phyloP scores from a whole-genome alignment of 2,888 invertebrate genomes.

The Drosophila ezoana region DNA sequence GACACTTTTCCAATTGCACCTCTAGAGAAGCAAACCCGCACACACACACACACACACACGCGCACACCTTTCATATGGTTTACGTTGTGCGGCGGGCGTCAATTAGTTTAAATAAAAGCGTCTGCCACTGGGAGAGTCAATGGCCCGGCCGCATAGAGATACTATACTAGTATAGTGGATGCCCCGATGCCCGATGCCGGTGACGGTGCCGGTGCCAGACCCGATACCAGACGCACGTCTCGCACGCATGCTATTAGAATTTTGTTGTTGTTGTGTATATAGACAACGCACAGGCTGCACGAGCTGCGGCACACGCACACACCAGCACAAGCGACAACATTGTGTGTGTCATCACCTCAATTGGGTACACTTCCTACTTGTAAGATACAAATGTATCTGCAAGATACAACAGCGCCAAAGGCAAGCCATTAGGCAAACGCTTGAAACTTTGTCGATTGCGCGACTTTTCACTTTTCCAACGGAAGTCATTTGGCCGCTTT shows the following conservation, averaged over 20 bases:
- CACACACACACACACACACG: slow-evolving; percentile 62
- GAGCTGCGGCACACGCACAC: neutral
- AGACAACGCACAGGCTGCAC: neutral
- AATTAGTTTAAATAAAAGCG: slow-evolving; percentile 80
- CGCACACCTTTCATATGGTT: slow-evolving; percentile 59
- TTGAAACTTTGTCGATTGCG: slow-evolving; percentile 44
- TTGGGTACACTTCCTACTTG: slow-evolving; percentile 84
- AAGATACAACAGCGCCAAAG: slow-evolving; percentile 42
- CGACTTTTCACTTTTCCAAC: slow-evolving; percentile 72
- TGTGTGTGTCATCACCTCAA: slow-evolving; percentile 82
- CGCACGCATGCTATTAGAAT: slow-evolving; percentile 73
- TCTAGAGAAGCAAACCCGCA: slow-evolving; percentile 51
- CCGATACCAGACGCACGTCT: slow-evolving; percentile 44
- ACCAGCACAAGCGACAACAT: slow-evolving; percentile 30
- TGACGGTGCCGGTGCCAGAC: slow-evolving; percentile 22
- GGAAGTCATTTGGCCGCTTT: slow-evolving; percentile 70
- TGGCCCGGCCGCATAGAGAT: slow-evolving; percentile 58
- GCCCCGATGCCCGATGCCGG: neutral
- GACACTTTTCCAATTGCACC: slow-evolving; percentile 81
- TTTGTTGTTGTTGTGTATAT: slow-evolving; percentile 55
- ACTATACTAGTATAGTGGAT: slow-evolving; percentile 9
- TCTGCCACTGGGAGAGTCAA: slow-evolving; percentile 65
- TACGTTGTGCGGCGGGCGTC: slow-evolving; percentile 63
- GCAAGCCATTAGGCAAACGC: slow-evolving; percentile 61
- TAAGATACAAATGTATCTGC: slow-evolving; percentile 70